Conservation (phyloP, 2,113 vertebrate species). For the Apus apus region DNA sequence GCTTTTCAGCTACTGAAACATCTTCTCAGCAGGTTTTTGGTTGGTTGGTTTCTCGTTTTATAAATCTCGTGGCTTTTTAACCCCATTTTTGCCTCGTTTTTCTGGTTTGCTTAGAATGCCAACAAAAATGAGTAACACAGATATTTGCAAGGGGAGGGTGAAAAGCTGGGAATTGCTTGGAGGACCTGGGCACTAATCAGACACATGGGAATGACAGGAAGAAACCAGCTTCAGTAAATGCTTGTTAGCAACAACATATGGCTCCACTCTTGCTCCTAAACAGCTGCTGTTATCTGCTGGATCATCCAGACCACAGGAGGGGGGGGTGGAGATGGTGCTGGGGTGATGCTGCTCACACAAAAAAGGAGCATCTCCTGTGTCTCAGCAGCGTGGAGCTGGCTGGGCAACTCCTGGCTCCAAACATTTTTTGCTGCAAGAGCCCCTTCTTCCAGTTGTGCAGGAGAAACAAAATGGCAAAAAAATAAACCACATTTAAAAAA, state of each 20-base stretch:
- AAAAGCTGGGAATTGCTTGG: not conserved
- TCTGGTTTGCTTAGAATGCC: not conserved
- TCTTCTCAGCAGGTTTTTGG: not conserved
- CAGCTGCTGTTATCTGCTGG: conserved; percentile 44
- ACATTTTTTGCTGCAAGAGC: not conserved
- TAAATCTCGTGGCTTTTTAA: not conserved
- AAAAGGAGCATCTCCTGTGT: not conserved
- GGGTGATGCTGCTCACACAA: too few species aligned
- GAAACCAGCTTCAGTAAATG: conserved; percentile 32
- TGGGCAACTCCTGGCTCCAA: not conserved
- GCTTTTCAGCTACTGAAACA: not conserved
- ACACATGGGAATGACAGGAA: conserved; percentile 20
- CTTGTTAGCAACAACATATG: conserved; percentile 59
- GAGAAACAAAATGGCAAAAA: not conserved
- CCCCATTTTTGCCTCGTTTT: not conserved
- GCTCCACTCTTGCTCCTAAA: not conserved
- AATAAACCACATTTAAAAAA: not conserved
- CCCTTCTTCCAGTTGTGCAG: not conserved
- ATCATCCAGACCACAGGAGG: not conserved
- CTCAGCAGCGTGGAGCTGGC: fast-evolving
- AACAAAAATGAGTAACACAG: too few species aligned
- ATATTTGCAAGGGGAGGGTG: not conserved
- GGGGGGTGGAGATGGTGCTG: too few species aligned
- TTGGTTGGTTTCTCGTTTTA: too few species aligned
- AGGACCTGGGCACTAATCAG: conserved; percentile 37